These are phyloP conservation scores for Notodonta dromedarius DNA, from an alignment of 2,888 invertebrate genomes.

Conservation along the genomic window DNA sequence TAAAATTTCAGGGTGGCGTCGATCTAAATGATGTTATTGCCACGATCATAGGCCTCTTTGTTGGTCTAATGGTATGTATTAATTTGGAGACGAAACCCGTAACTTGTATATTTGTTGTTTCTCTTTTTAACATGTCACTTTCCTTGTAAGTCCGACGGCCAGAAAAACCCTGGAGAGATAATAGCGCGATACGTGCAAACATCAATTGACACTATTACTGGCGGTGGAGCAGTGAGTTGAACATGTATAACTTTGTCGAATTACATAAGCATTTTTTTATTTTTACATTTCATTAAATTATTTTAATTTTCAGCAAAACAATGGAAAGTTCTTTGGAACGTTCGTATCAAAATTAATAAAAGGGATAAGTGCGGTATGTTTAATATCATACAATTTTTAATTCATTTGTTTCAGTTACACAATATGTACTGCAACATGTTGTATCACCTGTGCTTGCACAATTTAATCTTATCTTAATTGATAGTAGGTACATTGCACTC, in stretches of 20 bases:
- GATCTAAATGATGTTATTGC: constrained; percentile 74
- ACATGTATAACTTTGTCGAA: neutral
- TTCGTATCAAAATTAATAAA: constrained; percentile 70
- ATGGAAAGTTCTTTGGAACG: constrained; percentile 76
- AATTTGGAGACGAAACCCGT: neutral
- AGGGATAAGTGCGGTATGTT: constrained; percentile 75
- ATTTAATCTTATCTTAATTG: too few species aligned
- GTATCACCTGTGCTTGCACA: too few species aligned
- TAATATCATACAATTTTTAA: neutral
- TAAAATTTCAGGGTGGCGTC: constrained; percentile 70
- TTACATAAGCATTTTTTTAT: too few species aligned
- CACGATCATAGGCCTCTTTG: constrained; percentile 73
- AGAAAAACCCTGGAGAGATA: constrained; percentile 73
- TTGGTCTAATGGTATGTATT: constrained; percentile 72
- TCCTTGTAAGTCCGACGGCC: constrained; percentile 69
- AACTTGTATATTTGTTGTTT: neutral
- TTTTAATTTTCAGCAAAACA: constrained; percentile 68
- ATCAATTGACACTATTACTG: constrained; percentile 73
- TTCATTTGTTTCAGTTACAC: too few species aligned
- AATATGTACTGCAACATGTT: too few species aligned
- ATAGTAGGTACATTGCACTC: too few species aligned
- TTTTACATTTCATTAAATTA: constrained; percentile 3
- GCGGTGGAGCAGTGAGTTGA: constrained; percentile 74
- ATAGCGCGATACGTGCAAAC: constrained; percentile 74
- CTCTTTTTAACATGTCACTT: neutral